These are phyloP conservation scores for Tethea ocularis DNA, from an alignment of 2,888 invertebrate species.

Conservation along the genomic window DNA sequence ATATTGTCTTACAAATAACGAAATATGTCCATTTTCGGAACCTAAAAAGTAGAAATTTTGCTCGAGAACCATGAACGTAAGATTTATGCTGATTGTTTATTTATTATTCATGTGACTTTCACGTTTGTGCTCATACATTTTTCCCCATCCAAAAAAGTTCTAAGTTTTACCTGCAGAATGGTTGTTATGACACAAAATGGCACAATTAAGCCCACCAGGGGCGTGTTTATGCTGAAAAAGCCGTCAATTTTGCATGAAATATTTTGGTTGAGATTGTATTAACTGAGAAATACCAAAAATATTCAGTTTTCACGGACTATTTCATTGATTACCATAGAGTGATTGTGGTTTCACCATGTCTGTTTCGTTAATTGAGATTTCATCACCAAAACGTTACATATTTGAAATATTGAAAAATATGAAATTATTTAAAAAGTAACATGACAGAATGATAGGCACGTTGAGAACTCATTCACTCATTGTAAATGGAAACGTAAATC, in stretches of 20 bases:
- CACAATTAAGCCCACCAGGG: neutral
- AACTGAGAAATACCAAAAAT: neutral
- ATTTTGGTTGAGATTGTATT: neutral
- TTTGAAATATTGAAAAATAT: neutral
- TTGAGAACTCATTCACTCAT: slow-evolving; percentile 46
- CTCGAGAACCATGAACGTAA: neutral
- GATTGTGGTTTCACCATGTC: too few species aligned
- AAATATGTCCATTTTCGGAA: neutral
- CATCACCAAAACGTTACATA: too few species aligned
- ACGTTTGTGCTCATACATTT: neutral
- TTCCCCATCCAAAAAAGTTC: slow-evolving; percentile 1
- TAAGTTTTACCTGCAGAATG: neutral
- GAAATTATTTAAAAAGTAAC: neutral
- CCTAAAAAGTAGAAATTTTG: neutral
- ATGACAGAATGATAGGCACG: slow-evolving; percentile 7
- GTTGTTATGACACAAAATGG: slow-evolving; percentile 1
- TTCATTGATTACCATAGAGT: too few species aligned
- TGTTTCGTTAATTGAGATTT: too few species aligned
- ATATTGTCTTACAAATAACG: too few species aligned
- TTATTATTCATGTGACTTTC: slow-evolving; percentile 1
- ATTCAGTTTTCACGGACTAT: neutral
- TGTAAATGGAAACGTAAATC: slow-evolving; percentile 59
- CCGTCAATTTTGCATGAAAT: neutral
- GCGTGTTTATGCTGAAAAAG: neutral
- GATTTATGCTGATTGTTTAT: neutral